A percentile compares a stretch with the other conserved stretches of the same genome.
Evolutionary conservation across 1,140 invertebrate species (phyloP).

Genomic region (Hypsibius dujardini): DNA sequence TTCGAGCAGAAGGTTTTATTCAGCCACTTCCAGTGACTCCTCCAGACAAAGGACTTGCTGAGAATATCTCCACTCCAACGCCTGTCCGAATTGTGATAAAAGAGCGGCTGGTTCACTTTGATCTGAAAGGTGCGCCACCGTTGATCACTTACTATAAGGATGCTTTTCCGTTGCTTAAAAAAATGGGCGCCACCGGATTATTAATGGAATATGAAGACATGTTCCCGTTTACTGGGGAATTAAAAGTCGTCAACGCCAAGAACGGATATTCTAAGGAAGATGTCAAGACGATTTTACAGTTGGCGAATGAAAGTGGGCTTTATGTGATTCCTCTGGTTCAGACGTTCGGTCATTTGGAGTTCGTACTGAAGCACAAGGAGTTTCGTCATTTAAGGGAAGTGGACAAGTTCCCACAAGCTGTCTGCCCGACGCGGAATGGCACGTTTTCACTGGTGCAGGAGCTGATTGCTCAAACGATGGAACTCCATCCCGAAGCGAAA

Average conservation of each 20-base stretch:
- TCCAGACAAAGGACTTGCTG: too few relatives aligned
- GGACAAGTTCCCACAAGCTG: constrained; percentile 36
- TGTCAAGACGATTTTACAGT: constrained; percentile 30
- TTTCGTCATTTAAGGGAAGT: constrained; percentile 40
- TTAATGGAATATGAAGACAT: constrained; percentile 41
- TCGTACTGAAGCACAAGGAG: constrained; percentile 39
- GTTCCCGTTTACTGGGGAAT: constrained; percentile 35
- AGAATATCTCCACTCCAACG: too few relatives aligned
- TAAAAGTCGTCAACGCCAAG: constrained; percentile 41
- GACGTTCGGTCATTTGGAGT: constrained; percentile 43
- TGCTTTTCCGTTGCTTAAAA: constrained; percentile 52
- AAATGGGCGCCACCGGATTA: constrained; percentile 41
- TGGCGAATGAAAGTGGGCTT: constrained; percentile 34
- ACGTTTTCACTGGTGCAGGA: constrained; percentile 36
- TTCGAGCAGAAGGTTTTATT: too few relatives aligned
- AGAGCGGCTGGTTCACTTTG: not conserved
- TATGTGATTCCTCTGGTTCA: constrained; percentile 41
- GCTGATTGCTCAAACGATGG: constrained; percentile 44
- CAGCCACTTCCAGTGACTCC: too few relatives aligned
- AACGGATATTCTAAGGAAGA: constrained; percentile 36
- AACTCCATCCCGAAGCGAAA: constrained; percentile 34
- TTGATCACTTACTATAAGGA: constrained; percentile 42
- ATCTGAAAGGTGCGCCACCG: constrained; percentile 3
- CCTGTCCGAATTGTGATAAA: not conserved
- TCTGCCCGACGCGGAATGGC: constrained; percentile 36